phyloP scores from a whole-genome alignment of 2,113 vertebrate genomes.

The Talpa occidentalis region DNA sequence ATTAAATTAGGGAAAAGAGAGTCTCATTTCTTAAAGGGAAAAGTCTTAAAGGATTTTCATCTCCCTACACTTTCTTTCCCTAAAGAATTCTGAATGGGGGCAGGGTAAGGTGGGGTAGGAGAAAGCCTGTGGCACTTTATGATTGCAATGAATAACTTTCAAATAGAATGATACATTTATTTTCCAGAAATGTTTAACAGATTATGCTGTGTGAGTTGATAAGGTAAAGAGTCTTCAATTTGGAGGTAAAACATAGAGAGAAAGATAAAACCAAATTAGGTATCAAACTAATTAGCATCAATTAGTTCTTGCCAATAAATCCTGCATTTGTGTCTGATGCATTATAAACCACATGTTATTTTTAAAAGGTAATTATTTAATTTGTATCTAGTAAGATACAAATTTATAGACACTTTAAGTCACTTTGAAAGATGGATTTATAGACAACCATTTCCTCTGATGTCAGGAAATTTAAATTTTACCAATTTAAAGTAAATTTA shows the following conservation, averaged over 20 bases:
- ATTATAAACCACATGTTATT: constrained; percentile 48
- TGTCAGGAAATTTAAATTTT: constrained; percentile 55
- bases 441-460: constrained; percentile 24
- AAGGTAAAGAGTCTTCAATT: constrained; percentile 44
- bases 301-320: constrained; percentile 62
- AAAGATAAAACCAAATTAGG: constrained; percentile 72
- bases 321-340: constrained; percentile 30
- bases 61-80: constrained; percentile 65
- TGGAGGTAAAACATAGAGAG: constrained; percentile 54
- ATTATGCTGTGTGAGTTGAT: constrained; percentile 47
- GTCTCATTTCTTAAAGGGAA: constrained; percentile 76
- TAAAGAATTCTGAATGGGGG: constrained; percentile 69
- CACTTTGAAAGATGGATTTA: constrained; percentile 63
- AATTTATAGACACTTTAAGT: constrained; percentile 59
- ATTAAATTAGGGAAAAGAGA: constrained; percentile 82
- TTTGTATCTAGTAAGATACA: constrained; percentile 48
- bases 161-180: constrained; percentile 65
- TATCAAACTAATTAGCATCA: constrained; percentile 73
- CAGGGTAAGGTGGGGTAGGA: neutral
- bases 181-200: constrained; percentile 61
- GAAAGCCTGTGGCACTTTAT: constrained; percentile 74
- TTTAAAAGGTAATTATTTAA: constrained; percentile 59
- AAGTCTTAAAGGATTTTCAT: constrained; percentile 76
- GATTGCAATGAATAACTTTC: constrained; percentile 74
- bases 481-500: constrained; percentile 30